phyloP scores from a whole-genome alignment of 1,140 invertebrate species.

The Listronotus bonariensis region DNA sequence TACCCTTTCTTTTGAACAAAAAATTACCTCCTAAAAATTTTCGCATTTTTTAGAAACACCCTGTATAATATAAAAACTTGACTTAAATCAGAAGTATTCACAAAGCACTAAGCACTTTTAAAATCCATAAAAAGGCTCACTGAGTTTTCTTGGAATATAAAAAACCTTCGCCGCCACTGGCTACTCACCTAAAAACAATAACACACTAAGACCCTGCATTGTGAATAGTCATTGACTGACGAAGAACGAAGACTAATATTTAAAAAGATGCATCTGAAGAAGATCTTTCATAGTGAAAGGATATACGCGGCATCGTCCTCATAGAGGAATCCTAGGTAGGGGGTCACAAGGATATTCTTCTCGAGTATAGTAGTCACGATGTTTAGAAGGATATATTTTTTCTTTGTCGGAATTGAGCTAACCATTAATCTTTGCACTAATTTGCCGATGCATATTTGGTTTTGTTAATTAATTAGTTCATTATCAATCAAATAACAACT shows the following conservation, averaged over 20 bases:
- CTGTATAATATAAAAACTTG: too few species aligned
- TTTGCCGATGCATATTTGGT: too few species aligned
- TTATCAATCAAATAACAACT: too few species aligned
- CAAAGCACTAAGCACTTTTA: neutral
- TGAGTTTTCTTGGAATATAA: too few species aligned
- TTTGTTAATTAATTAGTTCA: too few species aligned
- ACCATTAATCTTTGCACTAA: too few species aligned
- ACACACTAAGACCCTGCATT: slow-evolving; percentile 52
- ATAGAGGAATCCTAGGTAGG: neutral
- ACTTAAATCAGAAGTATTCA: too few species aligned
- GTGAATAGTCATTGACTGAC: slow-evolving; percentile 49
- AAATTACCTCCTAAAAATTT: too few species aligned
- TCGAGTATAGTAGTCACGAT: neutral
- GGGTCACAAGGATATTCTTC: slow-evolving; percentile 27
- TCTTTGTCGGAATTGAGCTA: too few species aligned
- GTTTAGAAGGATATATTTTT: too few species aligned
- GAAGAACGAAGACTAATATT: slow-evolving; percentile 41
- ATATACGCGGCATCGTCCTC: slow-evolving; percentile 19
- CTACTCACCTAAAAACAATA: slow-evolving; percentile 52
- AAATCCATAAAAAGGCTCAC: neutral
- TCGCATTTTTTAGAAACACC: too few species aligned
- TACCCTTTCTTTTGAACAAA: too few species aligned
- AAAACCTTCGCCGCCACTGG: neutral
- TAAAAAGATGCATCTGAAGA: slow-evolving; percentile 36
- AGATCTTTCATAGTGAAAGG: slow-evolving; percentile 35